These are phyloP conservation scores for Aeoliscus strigatus DNA, from an alignment of 2,797 vertebrate species.

Conservation along the genomic window DNA sequence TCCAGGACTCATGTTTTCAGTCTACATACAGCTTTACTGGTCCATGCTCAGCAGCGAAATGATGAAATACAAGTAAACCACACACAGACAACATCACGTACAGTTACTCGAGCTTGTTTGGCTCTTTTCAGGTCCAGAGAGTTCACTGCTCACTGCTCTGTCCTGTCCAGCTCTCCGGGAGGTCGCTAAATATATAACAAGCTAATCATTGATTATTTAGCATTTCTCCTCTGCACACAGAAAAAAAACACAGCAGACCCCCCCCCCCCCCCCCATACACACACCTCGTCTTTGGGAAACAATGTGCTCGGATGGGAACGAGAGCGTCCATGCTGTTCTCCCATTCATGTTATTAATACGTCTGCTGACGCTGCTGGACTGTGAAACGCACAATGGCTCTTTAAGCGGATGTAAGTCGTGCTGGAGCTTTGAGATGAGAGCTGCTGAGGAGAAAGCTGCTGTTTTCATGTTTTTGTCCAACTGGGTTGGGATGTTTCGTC, in stretches of 20 bases:
- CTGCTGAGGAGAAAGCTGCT: no score
- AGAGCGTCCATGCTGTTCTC: slow-evolving; percentile 8
- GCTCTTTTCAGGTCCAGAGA: slow-evolving; percentile 41
- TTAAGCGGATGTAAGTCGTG: no score
- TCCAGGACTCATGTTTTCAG: slow-evolving; percentile 50
- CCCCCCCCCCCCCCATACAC: not conserved
- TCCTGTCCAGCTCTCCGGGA: slow-evolving; percentile 24
- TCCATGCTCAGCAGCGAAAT: slow-evolving; percentile 28
- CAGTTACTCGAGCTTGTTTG: slow-evolving; percentile 43
- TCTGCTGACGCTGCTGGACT: no score
- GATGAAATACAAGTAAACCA: slow-evolving; percentile 48
- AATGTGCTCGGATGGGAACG: slow-evolving; percentile 40
- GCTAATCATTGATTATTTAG: slow-evolving; percentile 41
- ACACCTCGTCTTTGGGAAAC: slow-evolving; percentile 43
- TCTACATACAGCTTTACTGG: slow-evolving; percentile 47
- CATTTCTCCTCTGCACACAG: slow-evolving; percentile 16
- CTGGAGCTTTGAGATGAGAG: no score
- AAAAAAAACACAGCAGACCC: slow-evolving; percentile 22
- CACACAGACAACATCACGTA: slow-evolving; percentile 54
- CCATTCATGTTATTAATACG: slow-evolving; percentile 1
- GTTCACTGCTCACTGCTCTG: slow-evolving; percentile 17
- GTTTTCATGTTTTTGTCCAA: no score
- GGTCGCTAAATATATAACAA: slow-evolving; percentile 37
- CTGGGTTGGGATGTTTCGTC: no score
- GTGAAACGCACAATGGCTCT: no score